Evolutionary conservation across 2,797 vertebrate species (phyloP), one percentile per base, ranked within the genome.

Genomic region (Trachops cirrhosus): DNA sequence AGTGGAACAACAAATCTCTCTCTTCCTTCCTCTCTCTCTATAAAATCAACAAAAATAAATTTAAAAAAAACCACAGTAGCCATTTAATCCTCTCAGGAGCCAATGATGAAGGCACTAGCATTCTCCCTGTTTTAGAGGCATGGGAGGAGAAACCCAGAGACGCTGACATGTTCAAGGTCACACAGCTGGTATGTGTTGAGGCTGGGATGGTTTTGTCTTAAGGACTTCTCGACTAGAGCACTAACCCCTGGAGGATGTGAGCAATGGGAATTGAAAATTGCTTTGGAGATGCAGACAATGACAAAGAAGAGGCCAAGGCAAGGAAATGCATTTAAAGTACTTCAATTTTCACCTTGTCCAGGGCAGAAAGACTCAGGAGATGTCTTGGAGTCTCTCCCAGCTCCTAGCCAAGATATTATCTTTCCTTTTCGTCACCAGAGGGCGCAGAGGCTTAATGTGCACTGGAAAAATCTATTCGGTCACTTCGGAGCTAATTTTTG

Each of bases 401-500:
- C 39, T 71, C 52, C 70, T 73, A 64, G 68, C 9, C 26, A 22
- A 54, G n/a, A 32, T 93, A 89, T 78, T 80, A 74, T 79, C 77
- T 96, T 95, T 85, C 89, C 37, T 93, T 91, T 52, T 8, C 57
- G 34, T 96, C 37, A 70, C 48, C 37, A 78, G 71, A 94, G 59
- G 67, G 86, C 1, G 21, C 34, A 59, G 3, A 26, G 48, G 46
- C 50, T 84, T 67, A 75, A 71, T 80, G 48, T 24, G 74, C 95
- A 77, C 34, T 77, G 52, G 93, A 89, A 95, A 96, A 96, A 91
- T 84, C 77, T 97, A 86, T 94, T 70, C 19, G 2, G 73, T 82
- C 78, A 95, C 70, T 83, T 92, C 74, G 74, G 89, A 79, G 86
- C 59, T 88, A 68, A 92, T 86, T 96, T 96, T 93, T 93, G 21